phyloP scores from a whole-genome alignment of 2,797 vertebrate species.

The Cyclura pinguis region DNA sequence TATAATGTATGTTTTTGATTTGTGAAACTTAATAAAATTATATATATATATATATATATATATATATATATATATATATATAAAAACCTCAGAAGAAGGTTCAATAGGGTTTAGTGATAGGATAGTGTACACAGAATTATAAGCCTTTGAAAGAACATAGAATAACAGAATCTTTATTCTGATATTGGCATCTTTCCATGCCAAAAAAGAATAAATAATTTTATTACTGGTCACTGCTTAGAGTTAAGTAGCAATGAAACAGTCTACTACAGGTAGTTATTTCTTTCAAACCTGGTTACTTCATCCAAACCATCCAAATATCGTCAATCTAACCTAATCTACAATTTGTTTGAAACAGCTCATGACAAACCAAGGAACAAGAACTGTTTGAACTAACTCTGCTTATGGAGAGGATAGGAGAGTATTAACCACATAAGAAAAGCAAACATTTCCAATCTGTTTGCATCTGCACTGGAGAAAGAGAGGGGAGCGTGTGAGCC shows the following conservation, averaged over 20 bases:
- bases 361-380: neutral
- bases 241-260: neutral
- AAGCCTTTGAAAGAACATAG: neutral
- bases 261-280: neutral
- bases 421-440: neutral
- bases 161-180: neutral
- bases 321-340: neutral
- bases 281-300: neutral
- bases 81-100: neutral
- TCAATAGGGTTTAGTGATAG: neutral
- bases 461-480: neutral
- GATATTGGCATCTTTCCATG: neutral
- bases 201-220: neutral
- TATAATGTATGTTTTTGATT: too few species aligned
- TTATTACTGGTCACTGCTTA: too few species aligned
- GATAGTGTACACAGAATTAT: neutral
- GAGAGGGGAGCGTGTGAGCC: neutral
- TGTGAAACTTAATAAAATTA: too few species aligned
- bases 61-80: too few species aligned
- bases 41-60: too few species aligned
- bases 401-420: neutral
- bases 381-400: neutral
- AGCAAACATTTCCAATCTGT: neutral
- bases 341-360: neutral
- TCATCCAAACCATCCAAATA: neutral